Percentiles rank a stretch among this genome's conserved stretches.
phyloP scores from a whole-genome alignment of 2,797 vertebrate genomes.

The Intellagama lesueurii region DNA sequence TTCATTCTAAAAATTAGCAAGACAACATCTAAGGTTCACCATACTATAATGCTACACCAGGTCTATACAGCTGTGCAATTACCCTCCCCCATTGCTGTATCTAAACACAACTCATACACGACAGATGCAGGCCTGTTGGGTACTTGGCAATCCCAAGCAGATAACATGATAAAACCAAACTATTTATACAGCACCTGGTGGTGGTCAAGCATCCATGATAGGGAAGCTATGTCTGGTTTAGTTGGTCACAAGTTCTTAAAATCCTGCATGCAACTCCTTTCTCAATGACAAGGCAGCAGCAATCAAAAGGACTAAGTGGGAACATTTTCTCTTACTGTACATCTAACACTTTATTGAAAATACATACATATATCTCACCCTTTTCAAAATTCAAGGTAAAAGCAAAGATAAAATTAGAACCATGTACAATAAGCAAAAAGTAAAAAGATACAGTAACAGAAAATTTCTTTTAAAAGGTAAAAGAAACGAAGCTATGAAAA shows the following conservation, averaged over 20 bases:
- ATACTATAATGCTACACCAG: neutral
- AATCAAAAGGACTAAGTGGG: neutral
- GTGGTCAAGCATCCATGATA: neutral
- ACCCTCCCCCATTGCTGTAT: neutral
- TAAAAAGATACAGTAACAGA: too few species aligned
- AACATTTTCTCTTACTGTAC: neutral
- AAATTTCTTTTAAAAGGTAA: too few species aligned
- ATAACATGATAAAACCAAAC: neutral
- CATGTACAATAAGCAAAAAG: too few species aligned
- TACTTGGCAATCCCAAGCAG: neutral
- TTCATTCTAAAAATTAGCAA: fast-evolving
- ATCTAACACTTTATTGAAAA: neutral
- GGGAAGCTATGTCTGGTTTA: too few species aligned
- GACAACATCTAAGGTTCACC: neutral
- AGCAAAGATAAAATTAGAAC: too few species aligned
- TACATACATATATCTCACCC: neutral
- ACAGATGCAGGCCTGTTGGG: neutral
- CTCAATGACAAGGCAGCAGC: neutral
- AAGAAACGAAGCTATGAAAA: too few species aligned
- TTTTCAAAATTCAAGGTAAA: neutral
- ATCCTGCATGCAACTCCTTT: neutral
- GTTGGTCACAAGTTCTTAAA: neutral
- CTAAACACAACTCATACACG: neutral
- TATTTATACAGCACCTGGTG: neutral
- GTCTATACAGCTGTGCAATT: neutral